These are phyloP conservation scores for Meteorus sp. DNA, from an alignment of 1,140 invertebrate species.

Conservation along the genomic window DNA sequence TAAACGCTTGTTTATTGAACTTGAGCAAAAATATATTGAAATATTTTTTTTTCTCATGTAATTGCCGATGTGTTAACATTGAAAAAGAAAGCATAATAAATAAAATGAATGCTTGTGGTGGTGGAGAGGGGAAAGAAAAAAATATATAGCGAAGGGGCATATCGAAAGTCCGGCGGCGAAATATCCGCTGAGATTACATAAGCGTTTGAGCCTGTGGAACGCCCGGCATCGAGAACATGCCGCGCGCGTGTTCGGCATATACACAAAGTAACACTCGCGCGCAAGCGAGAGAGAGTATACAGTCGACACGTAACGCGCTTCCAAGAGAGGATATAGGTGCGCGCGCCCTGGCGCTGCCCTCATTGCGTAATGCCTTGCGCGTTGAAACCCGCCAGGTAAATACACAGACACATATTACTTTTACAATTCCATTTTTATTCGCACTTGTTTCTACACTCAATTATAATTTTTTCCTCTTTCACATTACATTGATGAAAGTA, in stretches of 20 bases:
- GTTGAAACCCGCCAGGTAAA: neutral
- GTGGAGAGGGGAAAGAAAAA: no score
- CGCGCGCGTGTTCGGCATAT: slow-evolving; percentile 10
- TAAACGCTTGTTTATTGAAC: neutral
- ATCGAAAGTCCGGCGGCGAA: neutral
- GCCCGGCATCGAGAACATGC: slow-evolving; percentile 9
- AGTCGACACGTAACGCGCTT: slow-evolving; percentile 19
- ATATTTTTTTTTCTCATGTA: no score
- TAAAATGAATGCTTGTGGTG: no score
- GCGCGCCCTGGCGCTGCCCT: neutral
- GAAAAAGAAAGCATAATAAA: no score
- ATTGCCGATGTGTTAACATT: no score
- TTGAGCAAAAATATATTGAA: no score
- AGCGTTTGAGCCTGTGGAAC: slow-evolving; percentile 7
- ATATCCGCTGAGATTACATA: slow-evolving; percentile 20
- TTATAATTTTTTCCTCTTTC: neutral
- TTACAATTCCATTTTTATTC: slow-evolving; percentile 15
- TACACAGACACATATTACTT: no score
- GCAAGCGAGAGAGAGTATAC: no score
- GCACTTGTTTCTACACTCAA: slow-evolving; percentile 8
- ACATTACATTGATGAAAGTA: neutral
- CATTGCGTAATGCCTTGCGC: slow-evolving; percentile 10
- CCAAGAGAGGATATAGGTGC: neutral
- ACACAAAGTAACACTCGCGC: neutral
- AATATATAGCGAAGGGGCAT: neutral